Evolutionary conservation across 2,888 invertebrate species (phyloP), one percentile per base, ranked within the genome.

Genomic region (Epistrophe grossulariae): DNA sequence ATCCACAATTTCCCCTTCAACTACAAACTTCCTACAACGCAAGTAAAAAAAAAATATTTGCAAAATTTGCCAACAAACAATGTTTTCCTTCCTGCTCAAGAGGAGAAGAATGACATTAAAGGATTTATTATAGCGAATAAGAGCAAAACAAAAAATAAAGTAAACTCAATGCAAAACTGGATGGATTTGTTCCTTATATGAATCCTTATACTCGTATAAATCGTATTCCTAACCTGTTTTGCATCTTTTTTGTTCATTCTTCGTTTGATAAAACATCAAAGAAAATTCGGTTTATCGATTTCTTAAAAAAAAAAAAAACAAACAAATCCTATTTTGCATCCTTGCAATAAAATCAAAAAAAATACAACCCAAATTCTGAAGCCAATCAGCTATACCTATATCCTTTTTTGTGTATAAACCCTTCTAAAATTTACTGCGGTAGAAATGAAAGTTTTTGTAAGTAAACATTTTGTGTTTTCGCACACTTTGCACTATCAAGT

Each of bases 391-490:
- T 17, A 50, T 19, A 35, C n/a, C n/a, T n/a, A n/a, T 48, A 35
- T 50, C 50, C 19, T 50, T 50, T 38, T 35, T 17, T 59, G 11
- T 59, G n/a, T 24, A 24, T 2, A 24, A 38, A 11, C 38, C 28
- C 19, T 77, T 66, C 17, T 2, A 62, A 70, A 52, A 52, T 52
- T 60, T 62, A 40, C 57, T 59, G 52, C 40, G 71, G 50, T 40
- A 31, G 13, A 68, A 66, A 43, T 59, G 35, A 73, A 59, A 60
- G 66, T 59, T 59, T 73, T 73, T 59, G 0, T 11, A 68, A 66
- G 64, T 66, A 66, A 59, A 79, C 73, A 80, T 73, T 73, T 79
- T 59, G 35, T 78, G 35, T 78, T 78, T 72, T 72, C 31, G 78
- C 72, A 71, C 77, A 71, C 68, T 68, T 68, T 68, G 68, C 68